Evolutionary conservation across 1,140 invertebrate genomes (phyloP), one percentile per base, ranked within the genome.

Genomic region (Drosophila sturtevanti): DNA sequence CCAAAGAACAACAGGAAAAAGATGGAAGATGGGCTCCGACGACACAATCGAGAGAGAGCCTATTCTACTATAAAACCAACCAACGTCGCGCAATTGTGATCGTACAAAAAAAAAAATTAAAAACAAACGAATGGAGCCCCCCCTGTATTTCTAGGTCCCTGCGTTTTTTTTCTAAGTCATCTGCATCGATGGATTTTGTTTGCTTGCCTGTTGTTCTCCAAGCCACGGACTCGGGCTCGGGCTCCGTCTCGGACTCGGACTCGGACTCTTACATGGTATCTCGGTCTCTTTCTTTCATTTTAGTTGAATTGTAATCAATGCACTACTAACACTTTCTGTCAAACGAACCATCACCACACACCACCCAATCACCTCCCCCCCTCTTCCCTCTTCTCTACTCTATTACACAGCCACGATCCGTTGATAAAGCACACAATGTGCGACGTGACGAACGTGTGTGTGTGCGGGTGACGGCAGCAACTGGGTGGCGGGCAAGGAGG

Each of bases 351-450:
- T 7, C 41, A 16, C 16, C 14, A 14, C 38, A 4, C 14, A n/a
- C n/a, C 6, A 44, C 14, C 38, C 14, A 7, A 16, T 18, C 38
- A 0, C 6, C 14, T 14, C 16, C 9, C 16, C 41, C n/a, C 4
- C 38, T 6, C 34, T 35, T 35, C 34, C 34, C 34, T 67, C 63
- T 76, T 63, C 69, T 55, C 60, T 63, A 44, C 48, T 44, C 56
- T 37, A 55, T 21, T n/a, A 24, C 18, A 18, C 27, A 56, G 9
- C 54, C 54, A 56, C 54, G 54, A 56, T 56, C 27, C 55, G 44
- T 37, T 64, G 70, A 72, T 77, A 76, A 76, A 61, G 63, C 37
- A 61, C 18, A 77, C 60, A 77, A 63, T 61, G 67, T 61, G 67
- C 61, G 56, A 70, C 62, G 66, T 73, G 66, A 68, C 44, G 58